phyloP scores from a whole-genome alignment of 2,113 vertebrate genomes.

The Arothron firmamentum region DNA sequence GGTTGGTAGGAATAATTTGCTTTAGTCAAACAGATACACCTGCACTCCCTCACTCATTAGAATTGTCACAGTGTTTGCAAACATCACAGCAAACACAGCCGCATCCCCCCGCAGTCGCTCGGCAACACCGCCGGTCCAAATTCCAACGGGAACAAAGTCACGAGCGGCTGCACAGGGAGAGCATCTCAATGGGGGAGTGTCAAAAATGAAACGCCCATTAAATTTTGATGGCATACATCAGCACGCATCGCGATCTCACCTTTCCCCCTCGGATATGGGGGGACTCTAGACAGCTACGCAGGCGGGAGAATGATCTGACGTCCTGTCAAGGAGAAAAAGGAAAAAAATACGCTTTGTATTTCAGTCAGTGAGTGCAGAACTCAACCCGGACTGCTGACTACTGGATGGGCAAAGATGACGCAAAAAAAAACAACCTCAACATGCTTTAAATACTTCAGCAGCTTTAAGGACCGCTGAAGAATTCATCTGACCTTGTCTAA shows the following conservation, averaged over 20 bases:
- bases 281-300: slow-evolving; percentile 1
- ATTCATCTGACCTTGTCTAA: slow-evolving; percentile 8
- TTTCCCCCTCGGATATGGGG: slow-evolving; percentile 25
- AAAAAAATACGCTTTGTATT: slow-evolving; percentile 8
- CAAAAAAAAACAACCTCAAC: too few relatives aligned
- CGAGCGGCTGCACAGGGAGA: slow-evolving; percentile 14
- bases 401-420: too few relatives aligned
- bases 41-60: slow-evolving; percentile 11
- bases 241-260: slow-evolving; percentile 19
- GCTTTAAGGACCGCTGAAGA: too few relatives aligned
- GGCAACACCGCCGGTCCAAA: not conserved
- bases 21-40: slow-evolving; percentile 23
- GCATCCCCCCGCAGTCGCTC: slow-evolving; percentile 7
- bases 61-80: slow-evolving; percentile 36
- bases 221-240: slow-evolving; percentile 48
- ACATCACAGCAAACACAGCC: slow-evolving; percentile 20
- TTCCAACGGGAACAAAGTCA: slow-evolving; percentile 18
- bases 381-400: too few relatives aligned
- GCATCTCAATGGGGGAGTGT: slow-evolving; percentile 22
- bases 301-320: slow-evolving; percentile 29
- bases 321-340: slow-evolving; percentile 20
- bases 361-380: not conserved
- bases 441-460: too few relatives aligned
- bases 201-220: slow-evolving; percentile 52
- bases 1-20: slow-evolving; percentile 10